Conservation (phyloP, 2,888 invertebrate genomes). For the Brenthis ino region DNA sequence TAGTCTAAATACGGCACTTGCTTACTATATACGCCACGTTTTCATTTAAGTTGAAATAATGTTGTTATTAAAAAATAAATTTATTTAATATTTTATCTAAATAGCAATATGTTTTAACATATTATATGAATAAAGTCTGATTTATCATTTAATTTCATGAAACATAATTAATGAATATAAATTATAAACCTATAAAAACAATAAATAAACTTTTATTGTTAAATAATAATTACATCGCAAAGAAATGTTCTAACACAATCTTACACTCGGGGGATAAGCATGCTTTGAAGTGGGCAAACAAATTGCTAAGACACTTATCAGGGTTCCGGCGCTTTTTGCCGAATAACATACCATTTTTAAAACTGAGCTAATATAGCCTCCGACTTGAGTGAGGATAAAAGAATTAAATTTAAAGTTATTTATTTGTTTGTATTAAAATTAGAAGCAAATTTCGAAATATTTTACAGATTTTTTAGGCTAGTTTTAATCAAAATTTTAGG, state of each 20-base stretch:
- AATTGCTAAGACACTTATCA: conserved; percentile 67
- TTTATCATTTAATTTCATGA: too few species aligned
- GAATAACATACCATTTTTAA: conserved; percentile 61
- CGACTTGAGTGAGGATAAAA: background rate
- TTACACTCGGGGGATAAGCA: conserved; percentile 44
- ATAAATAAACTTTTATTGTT: background rate
- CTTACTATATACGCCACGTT: conserved; percentile 8
- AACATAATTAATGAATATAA: too few species aligned
- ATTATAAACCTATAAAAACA: background rate
- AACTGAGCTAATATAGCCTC: conserved; percentile 60
- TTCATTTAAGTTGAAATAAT: conserved; percentile 4
- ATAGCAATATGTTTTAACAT: too few species aligned
- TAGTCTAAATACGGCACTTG: conserved; percentile 52
- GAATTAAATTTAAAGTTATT: background rate
- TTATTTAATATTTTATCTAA: too few species aligned
- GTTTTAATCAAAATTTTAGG: too few species aligned
- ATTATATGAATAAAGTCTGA: too few species aligned
- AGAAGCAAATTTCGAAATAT: too few species aligned
- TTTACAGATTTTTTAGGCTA: too few species aligned
- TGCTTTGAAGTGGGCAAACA: conserved; percentile 70
- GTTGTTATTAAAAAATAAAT: background rate
- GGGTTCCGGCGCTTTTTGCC: conserved; percentile 66
- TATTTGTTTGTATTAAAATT: background rate
- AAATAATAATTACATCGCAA: conserved; percentile 10
- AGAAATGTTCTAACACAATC: conserved; percentile 38